Evolutionary conservation across 35 echinoderm and acorn worm species (phyloP).

Genomic region (Ophioderma brevispina): DNA sequence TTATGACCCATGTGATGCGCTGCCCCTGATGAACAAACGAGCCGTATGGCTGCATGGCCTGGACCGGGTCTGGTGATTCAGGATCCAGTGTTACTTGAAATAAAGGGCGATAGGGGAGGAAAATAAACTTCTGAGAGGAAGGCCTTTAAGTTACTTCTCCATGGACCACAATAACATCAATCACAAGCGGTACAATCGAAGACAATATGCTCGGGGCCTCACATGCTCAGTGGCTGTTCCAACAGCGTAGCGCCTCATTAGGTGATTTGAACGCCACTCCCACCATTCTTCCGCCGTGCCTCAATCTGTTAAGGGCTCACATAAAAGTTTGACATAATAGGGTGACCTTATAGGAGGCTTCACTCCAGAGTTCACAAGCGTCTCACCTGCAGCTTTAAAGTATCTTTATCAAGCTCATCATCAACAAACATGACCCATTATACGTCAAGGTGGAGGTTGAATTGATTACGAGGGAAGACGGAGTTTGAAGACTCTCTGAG

Average conservation of each 20-base stretch:
- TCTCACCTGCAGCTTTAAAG: background rate
- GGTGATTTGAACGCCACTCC: background rate
- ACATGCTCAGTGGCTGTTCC: background rate
- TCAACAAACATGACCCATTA: background rate
- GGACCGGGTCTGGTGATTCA: background rate
- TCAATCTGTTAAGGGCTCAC: too few species aligned
- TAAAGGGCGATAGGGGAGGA: background rate
- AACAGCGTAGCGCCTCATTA: too few species aligned
- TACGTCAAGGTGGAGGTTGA: background rate
- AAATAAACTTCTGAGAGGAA: background rate
- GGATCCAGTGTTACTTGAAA: background rate
- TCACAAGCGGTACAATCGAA: background rate
- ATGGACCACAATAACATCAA: background rate
- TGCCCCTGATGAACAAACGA: background rate
- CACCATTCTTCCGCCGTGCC: background rate
- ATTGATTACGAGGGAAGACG: background rate
- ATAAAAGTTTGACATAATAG: background rate
- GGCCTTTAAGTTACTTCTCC: background rate
- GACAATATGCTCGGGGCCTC: background rate
- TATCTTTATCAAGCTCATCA: background rate
- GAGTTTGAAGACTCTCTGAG: background rate
- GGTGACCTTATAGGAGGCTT: background rate
- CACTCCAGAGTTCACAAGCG: background rate
- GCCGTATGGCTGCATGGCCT: background rate
- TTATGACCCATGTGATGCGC: too few species aligned